phyloP scores from a whole-genome alignment of 2,888 invertebrate genomes.

The Allacma fusca region DNA sequence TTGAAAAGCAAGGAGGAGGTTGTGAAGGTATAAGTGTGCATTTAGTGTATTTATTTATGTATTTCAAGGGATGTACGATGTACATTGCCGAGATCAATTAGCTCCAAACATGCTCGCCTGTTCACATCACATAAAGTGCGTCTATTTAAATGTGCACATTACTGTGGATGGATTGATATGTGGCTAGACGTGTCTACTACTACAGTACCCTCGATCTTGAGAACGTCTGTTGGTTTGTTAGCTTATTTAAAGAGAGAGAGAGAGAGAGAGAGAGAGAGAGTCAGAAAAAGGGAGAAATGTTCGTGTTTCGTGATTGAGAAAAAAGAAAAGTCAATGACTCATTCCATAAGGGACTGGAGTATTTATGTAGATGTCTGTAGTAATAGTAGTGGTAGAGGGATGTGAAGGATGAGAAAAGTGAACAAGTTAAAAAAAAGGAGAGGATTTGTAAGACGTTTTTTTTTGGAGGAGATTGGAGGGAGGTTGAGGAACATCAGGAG shows the following conservation, averaged over 20 bases:
- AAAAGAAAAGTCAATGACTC: slow-evolving; percentile 38
- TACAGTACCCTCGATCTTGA: background rate
- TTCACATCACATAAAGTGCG: slow-evolving; percentile 38
- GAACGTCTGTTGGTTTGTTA: background rate
- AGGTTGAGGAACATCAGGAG: too few relatives aligned
- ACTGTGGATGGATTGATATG: slow-evolving; percentile 10
- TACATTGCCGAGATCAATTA: slow-evolving; percentile 31
- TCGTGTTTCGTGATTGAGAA: background rate
- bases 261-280: background rate
- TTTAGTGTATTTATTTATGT: slow-evolving; percentile 3
- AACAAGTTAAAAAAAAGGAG: background rate
- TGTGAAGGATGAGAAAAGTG: too few relatives aligned
- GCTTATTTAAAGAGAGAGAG: background rate
- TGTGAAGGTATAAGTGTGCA: background rate
- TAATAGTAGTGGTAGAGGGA: too few relatives aligned
- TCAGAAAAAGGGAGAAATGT: background rate
- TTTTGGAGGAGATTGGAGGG: background rate
- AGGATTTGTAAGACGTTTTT: background rate
- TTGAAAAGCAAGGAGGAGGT: background rate
- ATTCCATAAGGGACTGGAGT: slow-evolving; percentile 18
- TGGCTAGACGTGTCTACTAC: background rate
- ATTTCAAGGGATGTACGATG: background rate
- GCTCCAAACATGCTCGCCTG: slow-evolving; percentile 31
- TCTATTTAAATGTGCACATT: slow-evolving; percentile 30
- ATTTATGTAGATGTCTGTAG: too few relatives aligned